Conservation (phyloP, 2,797 vertebrate genomes). For the Peromyscus aztecus region DNA sequence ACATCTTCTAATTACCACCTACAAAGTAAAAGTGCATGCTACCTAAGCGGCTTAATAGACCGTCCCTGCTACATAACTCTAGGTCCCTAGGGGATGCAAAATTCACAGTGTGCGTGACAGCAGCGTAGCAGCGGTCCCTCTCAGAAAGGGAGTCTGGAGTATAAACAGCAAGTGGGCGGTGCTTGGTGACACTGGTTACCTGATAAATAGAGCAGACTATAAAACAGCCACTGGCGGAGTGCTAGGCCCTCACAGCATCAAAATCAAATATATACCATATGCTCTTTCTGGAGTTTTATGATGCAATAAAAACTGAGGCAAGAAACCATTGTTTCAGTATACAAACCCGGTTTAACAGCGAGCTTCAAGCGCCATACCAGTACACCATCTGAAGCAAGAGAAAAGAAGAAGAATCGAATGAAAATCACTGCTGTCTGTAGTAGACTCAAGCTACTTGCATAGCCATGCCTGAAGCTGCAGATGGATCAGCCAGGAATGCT, state of each 20-base stretch:
- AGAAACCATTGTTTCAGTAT: background rate
- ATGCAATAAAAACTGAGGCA: constrained; percentile 67
- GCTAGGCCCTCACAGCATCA: constrained; percentile 1
- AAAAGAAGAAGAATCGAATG: constrained; percentile 24
- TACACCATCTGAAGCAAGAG: constrained; percentile 6
- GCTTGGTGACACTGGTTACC: constrained; percentile 43
- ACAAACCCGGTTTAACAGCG: constrained; percentile 14
- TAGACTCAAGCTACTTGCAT: background rate
- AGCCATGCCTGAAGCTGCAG: background rate
- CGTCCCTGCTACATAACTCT: background rate
- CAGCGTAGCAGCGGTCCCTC: background rate
- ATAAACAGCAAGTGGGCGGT: constrained; percentile 21
- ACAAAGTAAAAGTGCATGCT: constrained; percentile 38
- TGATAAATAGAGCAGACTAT: constrained; percentile 20
- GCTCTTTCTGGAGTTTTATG: constrained; percentile 52
- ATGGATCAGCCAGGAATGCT: background rate
- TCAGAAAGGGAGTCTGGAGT: background rate
- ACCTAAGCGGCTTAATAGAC: background rate
- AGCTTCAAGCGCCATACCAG: background rate
- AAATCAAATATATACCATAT: constrained; percentile 45
- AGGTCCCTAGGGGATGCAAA: constrained; percentile 11
- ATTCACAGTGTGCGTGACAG: background rate
- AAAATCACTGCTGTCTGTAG: background rate
- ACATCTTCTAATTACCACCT: constrained; percentile 39
- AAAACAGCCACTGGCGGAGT: constrained; percentile 38